These are phyloP conservation scores for Mesitornis unicolor DNA, from an alignment of 2,113 vertebrate species.

Conservation along the genomic window DNA sequence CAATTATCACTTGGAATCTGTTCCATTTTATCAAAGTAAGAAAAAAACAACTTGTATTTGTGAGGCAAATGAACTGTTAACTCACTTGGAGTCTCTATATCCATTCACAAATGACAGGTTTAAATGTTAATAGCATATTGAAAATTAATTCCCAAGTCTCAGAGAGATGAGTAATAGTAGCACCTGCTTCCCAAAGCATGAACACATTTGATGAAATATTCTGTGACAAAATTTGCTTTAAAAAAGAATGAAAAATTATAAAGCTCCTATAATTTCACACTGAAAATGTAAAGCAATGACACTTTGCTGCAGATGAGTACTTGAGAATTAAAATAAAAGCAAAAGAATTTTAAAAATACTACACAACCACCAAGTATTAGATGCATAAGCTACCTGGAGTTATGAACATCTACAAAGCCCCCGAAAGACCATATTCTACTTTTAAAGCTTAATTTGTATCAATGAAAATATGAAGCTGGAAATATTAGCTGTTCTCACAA, in stretches of 20 bases:
- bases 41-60: background rate
- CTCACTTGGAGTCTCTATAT: background rate
- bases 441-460: slow-evolving; percentile 15
- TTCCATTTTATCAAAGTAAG: background rate
- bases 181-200: slow-evolving; percentile 44
- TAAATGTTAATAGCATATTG: background rate
- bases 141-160: background rate
- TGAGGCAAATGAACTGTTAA: background rate
- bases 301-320: slow-evolving; percentile 45
- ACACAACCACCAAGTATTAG: slow-evolving; percentile 38
- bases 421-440: slow-evolving; percentile 32
- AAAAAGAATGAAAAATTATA: background rate
- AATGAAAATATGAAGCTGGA: slow-evolving; percentile 60
- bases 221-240: background rate
- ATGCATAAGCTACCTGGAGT: slow-evolving; percentile 19
- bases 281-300: slow-evolving; percentile 47
- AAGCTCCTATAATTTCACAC: background rate
- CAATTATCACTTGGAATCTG: background rate
- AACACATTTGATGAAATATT: slow-evolving; percentile 23
- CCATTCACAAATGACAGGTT: background rate
- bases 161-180: slow-evolving; percentile 22
- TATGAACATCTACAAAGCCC: background rate
- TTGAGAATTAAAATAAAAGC: slow-evolving; percentile 24
- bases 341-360: slow-evolving; percentile 22
- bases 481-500: slow-evolving; percentile 54